Conservation (phyloP, 2,113 vertebrate genomes). For the Hassar affinis region DNA sequence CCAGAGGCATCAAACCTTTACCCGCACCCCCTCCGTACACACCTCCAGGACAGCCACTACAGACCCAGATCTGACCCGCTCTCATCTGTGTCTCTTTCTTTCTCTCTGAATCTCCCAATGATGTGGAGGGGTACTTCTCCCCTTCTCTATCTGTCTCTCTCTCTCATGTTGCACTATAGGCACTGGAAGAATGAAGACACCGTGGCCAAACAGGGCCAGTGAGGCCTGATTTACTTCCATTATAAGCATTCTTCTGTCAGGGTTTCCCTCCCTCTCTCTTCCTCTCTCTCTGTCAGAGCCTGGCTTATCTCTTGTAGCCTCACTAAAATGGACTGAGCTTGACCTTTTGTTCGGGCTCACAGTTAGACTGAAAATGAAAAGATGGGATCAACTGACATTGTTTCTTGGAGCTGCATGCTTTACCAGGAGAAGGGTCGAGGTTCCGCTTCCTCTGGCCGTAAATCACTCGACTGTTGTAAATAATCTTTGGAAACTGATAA, state of each 20-base stretch:
- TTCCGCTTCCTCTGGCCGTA: slow-evolving; percentile 56
- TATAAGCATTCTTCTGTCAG: slow-evolving; percentile 76
- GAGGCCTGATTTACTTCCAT: slow-evolving; percentile 72
- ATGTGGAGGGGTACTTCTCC: slow-evolving; percentile 42
- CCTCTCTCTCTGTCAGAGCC: slow-evolving; percentile 44
- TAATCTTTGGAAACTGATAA: slow-evolving; percentile 75
- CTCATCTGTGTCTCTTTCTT: slow-evolving; percentile 58
- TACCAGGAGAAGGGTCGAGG: slow-evolving; percentile 52
- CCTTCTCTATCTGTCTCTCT: slow-evolving; percentile 33
- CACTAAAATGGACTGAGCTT: slow-evolving; percentile 47
- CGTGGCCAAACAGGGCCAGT: slow-evolving; percentile 52
- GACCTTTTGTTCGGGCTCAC: slow-evolving; percentile 9
- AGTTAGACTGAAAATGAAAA: not conserved
- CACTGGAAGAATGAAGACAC: slow-evolving; percentile 46
- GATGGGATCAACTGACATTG: not conserved
- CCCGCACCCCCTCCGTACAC: slow-evolving; percentile 93
- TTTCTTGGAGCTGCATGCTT: slow-evolving; percentile 10
- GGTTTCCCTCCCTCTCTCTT: slow-evolving; percentile 52
- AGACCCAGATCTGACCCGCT: slow-evolving; percentile 88
- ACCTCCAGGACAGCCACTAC: slow-evolving; percentile 79
- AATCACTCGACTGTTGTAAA: slow-evolving; percentile 72
- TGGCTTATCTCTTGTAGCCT: slow-evolving; percentile 60
- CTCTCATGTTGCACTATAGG: slow-evolving; percentile 56
- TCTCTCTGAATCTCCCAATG: slow-evolving; percentile 53
- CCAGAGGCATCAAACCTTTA: slow-evolving; percentile 91